Base-by-base conservation (phyloP, 92 coral and sea anemone genomes). In the Zoanthus gigantus region DNA sequence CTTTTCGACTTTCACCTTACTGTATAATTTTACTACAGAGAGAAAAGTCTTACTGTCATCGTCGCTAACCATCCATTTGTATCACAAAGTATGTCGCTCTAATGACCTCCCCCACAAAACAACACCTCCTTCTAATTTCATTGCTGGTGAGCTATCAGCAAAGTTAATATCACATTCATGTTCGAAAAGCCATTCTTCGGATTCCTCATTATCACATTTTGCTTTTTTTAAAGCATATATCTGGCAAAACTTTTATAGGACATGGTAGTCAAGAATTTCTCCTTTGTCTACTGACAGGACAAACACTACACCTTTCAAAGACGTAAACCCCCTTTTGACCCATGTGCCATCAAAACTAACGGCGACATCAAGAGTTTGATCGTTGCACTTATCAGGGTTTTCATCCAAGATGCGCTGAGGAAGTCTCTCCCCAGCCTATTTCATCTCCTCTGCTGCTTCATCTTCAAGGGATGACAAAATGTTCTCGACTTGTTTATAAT, bases 91-190 rank as follows among this genome's bases (percentile, higher is more conserved):
- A 16, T 68, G 73, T 15, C 16, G 44, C 7, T 68, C 73, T 0
- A 68, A 42, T 7, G 73, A 30, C 37, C 92, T 86, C 32, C 82
- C 76, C 94, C 92, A 92, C 85, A 89, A 15, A 79, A 92, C 82
- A 80, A 53, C 78, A 74, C 89, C 89, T 78, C 91, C 94, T 47
- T 91, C 92, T 83, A 83, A 79, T 54, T 91, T 87, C 87, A 88
- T 83, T 71, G 91, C 93, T 48, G 88, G 91, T 45, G 91, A 88
- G 71, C 89, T 91, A 37, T 89, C 88, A 68, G 73, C 46, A 60
- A 85, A 85, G 73, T 74, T 85, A 69, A 85, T 60, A 44, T 81
- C 86, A 7, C 86, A 81, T 14, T 67, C 88, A n/a, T 66, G 73
- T 15, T 81, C 76, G 0, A 81, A 53, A 46, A 85, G 60, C 89